These are phyloP conservation scores for Synanthedon andrenaeformis DNA, from an alignment of 2,888 invertebrate species.

Conservation along the genomic window DNA sequence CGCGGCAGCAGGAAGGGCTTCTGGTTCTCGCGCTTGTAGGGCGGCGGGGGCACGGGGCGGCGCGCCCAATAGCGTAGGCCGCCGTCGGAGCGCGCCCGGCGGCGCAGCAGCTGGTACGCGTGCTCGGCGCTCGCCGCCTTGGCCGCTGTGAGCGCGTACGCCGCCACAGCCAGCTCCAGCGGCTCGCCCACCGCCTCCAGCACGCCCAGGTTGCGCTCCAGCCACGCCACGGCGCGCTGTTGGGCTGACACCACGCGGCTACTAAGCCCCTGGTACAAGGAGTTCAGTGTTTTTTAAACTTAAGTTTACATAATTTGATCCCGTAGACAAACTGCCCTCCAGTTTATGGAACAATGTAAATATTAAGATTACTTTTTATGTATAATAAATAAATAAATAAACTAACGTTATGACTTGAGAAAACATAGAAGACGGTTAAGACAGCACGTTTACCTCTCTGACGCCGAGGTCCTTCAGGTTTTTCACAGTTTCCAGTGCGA, in stretches of 20 bases:
- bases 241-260: constrained; percentile 82
- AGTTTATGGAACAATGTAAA: not conserved
- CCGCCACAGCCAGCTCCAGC: constrained; percentile 88
- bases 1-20: constrained; percentile 91
- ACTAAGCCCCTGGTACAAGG: constrained; percentile 70
- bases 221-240: constrained; percentile 80
- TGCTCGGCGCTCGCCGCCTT: constrained; percentile 89
- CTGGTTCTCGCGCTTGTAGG: constrained; percentile 89
- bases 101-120: constrained; percentile 80
- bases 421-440: too few species aligned
- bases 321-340: not conserved
- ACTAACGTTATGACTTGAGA: too few species aligned
- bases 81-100: constrained; percentile 77
- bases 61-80: constrained; percentile 90
- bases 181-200: constrained; percentile 79
- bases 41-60: constrained; percentile 81
- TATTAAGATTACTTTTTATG: too few species aligned
- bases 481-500: constrained; percentile 86
- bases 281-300: too few species aligned
- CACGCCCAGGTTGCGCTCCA: constrained; percentile 85
- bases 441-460: constrained; percentile 32
- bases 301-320: constrained; percentile 1
- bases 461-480: constrained; percentile 73
- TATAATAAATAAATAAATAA: too few species aligned
- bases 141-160: constrained; percentile 86